These are phyloP conservation scores for Rhea pennata DNA, from an alignment of 2,113 vertebrate species.

Conservation along the genomic window DNA sequence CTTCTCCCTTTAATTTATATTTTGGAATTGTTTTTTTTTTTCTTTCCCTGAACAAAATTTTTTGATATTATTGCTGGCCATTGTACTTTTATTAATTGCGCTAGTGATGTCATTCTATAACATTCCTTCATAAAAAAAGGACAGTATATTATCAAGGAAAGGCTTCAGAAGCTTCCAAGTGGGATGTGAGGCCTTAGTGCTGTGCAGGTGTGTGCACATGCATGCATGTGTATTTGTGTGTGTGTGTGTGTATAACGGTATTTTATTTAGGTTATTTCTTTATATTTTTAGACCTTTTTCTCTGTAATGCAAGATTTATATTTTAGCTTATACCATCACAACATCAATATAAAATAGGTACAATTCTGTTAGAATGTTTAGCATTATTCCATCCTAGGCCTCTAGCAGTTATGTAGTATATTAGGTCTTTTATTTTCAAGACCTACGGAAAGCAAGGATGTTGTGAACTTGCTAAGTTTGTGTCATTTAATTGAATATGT, in stretches of 20 bases:
- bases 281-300: neutral
- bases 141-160: neutral
- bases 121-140: neutral
- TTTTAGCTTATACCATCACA: neutral
- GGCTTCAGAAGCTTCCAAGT: neutral
- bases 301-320: neutral
- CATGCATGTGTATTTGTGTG: too few species aligned
- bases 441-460: neutral
- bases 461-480: neutral
- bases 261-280: neutral
- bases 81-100: slow-evolving; percentile 40
- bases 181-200: neutral
- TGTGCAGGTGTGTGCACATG: too few species aligned
- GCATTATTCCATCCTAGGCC: neutral
- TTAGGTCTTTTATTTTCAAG: neutral
- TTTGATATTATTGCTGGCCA: neutral
- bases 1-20: accelerated
- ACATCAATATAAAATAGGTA: neutral
- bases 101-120: neutral
- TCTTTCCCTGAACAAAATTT: neutral
- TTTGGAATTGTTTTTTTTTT: neutral
- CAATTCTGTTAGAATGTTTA: neutral
- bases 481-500: slow-evolving; percentile 5
- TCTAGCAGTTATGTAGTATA: neutral
- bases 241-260: neutral